Conservation (phyloP, 2,113 vertebrate species). For the Malaclemys terrapin region DNA sequence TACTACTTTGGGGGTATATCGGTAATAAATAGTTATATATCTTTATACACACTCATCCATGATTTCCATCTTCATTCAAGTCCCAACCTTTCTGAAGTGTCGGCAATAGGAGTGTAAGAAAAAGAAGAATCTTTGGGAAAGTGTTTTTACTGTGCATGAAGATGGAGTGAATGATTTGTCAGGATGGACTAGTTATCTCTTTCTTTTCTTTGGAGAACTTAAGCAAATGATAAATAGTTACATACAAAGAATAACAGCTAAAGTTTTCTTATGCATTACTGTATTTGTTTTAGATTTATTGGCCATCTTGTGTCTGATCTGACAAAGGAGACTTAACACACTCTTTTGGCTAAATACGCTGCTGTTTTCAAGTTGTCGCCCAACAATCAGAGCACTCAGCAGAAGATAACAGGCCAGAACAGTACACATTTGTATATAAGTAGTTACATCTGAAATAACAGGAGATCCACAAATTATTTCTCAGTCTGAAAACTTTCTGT, state of each 20-base stretch:
- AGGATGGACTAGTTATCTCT: neutral
- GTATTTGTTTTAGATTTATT: neutral
- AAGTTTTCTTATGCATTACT: neutral
- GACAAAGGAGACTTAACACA: neutral
- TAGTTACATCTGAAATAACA: conserved; percentile 69
- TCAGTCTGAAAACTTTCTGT: conserved; percentile 52
- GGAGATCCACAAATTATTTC: conserved; percentile 61
- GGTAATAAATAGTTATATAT: neutral
- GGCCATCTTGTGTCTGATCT: neutral
- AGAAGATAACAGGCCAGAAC: conserved; percentile 37
- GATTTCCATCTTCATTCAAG: neutral
- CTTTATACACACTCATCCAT: neutral
- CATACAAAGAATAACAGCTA: neutral
- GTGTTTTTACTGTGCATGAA: neutral
- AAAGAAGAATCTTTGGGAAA: neutral
- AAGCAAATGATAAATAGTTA: neutral
- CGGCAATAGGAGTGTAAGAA: conserved; percentile 26
- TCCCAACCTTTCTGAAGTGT: neutral
- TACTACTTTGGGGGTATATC: neutral
- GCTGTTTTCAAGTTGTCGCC: neutral
- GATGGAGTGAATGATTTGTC: no score
- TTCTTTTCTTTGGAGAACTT: conserved; percentile 5
- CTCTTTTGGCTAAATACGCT: neutral
- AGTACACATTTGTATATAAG: conserved; percentile 40
- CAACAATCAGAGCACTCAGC: neutral